A percentile compares a stretch with the other conserved stretches of the same genome.
Evolutionary conservation across 2,888 invertebrate species (phyloP).

Genomic region (Parelbella ahira): DNA sequence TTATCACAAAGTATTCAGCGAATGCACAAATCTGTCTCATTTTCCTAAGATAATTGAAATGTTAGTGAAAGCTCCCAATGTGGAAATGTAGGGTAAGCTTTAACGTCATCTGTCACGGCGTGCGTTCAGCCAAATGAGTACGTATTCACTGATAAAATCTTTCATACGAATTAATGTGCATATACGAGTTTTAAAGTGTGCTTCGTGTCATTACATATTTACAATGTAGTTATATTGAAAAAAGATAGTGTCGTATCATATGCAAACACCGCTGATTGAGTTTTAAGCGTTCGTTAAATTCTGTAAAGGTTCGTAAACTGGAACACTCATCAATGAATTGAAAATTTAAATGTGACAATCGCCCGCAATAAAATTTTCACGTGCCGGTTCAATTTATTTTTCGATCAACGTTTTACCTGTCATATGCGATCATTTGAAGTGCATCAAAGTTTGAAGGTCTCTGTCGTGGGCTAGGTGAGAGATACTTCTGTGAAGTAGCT

Average conservation of each 20-base stretch:
- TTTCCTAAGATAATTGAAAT: conserved; percentile 25
- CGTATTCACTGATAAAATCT: conserved; percentile 19
- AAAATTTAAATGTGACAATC: conserved; percentile 16
- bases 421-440: conserved; percentile 30
- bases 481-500: no score
- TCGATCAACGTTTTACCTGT: conserved; percentile 16
- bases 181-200: conserved; percentile 12
- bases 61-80: conserved; percentile 19
- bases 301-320: conserved; percentile 12
- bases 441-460: no score
- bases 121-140: conserved; percentile 20
- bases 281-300: conserved; percentile 21
- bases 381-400: conserved; percentile 5
- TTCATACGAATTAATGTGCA: conserved; percentile 9
- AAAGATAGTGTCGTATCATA: conserved; percentile 18
- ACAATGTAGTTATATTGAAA: conserved; percentile 16
- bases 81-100: conserved; percentile 25
- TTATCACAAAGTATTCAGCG: conserved; percentile 15
- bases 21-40: conserved; percentile 19
- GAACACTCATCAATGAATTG: conserved; percentile 10
- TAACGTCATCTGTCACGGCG: conserved; percentile 24
- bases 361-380: neutral
- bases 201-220: conserved; percentile 10
- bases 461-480: no score
- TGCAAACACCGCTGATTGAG: conserved; percentile 13